A percentile compares a stretch with the other conserved stretches of the same genome.
phyloP scores from a whole-genome alignment of 2,888 invertebrate species.

The Drosophila mulleri region DNA sequence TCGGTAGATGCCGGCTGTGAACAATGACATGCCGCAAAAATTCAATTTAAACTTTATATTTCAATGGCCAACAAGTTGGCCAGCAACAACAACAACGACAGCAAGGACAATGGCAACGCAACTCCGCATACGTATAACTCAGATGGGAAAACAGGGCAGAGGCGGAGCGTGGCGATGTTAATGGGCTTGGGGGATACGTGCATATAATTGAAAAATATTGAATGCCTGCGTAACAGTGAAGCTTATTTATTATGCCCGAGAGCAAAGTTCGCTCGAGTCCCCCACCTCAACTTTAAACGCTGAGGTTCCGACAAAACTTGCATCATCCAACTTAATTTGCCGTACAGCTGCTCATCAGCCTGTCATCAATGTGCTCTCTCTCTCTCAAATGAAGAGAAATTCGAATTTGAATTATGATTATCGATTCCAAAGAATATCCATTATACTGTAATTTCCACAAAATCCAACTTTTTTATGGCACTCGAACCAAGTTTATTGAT shows the following conservation, averaged over 20 bases:
- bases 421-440: background rate
- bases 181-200: slow-evolving; percentile 43
- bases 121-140: slow-evolving; percentile 11
- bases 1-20: slow-evolving; percentile 53
- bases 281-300: background rate
- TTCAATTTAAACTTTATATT: slow-evolving; percentile 78
- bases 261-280: slow-evolving; percentile 21
- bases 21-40: slow-evolving; percentile 78
- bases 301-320: background rate
- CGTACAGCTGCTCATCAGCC: slow-evolving; percentile 16
- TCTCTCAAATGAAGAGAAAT: background rate
- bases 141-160: background rate
- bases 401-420: background rate
- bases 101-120: slow-evolving; percentile 16
- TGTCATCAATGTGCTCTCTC: background rate
- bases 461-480: background rate
- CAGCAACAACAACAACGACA: slow-evolving; percentile 10
- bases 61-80: slow-evolving; percentile 62
- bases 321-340: slow-evolving; percentile 19
- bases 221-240: slow-evolving; percentile 46
- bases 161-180: background rate
- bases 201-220: slow-evolving; percentile 77
- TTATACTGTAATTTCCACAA: background rate
- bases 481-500: background rate
- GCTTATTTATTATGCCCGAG: slow-evolving; percentile 59